phyloP scores from a whole-genome alignment of 2,113 vertebrate species.

The Amazona guildingii region DNA sequence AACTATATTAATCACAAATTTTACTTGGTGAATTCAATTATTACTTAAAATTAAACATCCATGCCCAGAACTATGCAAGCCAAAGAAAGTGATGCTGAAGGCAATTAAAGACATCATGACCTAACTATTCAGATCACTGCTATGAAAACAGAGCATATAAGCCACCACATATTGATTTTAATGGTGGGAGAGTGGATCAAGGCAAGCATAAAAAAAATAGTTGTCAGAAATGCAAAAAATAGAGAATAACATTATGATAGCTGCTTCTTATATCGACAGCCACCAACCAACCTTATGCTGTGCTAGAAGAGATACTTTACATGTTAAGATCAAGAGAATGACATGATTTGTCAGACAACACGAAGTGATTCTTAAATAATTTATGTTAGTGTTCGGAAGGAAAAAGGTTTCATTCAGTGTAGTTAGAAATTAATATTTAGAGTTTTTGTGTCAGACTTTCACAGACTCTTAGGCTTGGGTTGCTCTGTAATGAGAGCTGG shows the following conservation, averaged over 20 bases:
- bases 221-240: background rate
- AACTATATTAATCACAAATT: conserved; percentile 54
- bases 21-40: conserved; percentile 20
- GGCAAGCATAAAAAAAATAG: background rate
- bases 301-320: background rate
- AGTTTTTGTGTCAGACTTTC: background rate
- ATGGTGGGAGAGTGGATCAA: background rate
- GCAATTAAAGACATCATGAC: background rate
- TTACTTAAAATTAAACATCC: conserved; percentile 22
- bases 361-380: background rate
- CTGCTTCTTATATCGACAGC: background rate
- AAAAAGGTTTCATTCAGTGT: background rate
- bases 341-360: background rate
- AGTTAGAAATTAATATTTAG: background rate
- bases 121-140: background rate
- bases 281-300: background rate
- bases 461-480: background rate
- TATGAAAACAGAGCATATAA: background rate
- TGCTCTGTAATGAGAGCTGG: background rate
- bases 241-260: background rate
- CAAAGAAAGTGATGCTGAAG: background rate
- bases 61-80: background rate
- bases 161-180: background rate
- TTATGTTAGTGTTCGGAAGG: background rate
- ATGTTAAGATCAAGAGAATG: background rate